These are phyloP conservation scores for Leucosticte australis DNA, from an alignment of 2,113 vertebrate genomes.

Conservation along the genomic window DNA sequence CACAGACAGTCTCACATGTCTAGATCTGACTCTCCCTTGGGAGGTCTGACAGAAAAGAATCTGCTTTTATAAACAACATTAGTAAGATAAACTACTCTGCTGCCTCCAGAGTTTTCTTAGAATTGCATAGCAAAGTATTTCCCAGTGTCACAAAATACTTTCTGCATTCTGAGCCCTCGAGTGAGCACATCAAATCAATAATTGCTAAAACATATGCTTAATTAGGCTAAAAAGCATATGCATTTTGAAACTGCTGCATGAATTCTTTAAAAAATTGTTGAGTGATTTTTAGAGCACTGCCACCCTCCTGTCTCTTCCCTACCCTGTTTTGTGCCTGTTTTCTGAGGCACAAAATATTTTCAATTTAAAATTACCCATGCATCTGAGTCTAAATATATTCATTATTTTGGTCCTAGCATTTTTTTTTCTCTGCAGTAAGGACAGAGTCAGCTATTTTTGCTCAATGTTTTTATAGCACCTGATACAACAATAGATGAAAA, in stretches of 20 bases:
- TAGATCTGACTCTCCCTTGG: not conserved
- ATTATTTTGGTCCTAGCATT: not conserved
- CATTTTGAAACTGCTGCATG: slow-evolving; percentile 4
- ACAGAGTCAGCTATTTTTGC: not conserved
- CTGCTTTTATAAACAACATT: not conserved
- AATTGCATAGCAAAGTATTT: slow-evolving; percentile 7
- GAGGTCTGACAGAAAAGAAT: not conserved
- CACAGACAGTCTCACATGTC: too few relatives aligned
- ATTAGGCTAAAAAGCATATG: slow-evolving; percentile 23
- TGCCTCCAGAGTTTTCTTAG: not conserved
- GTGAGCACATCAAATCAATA: slow-evolving; percentile 49
- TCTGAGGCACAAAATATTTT: not conserved
- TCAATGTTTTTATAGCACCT: not conserved
- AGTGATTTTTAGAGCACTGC: not conserved
- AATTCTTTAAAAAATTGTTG: slow-evolving; percentile 14
- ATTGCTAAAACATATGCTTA: slow-evolving; percentile 51
- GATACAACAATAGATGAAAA: not conserved
- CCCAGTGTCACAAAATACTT: not conserved
- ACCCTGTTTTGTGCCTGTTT: not conserved
- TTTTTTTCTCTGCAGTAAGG: not conserved
- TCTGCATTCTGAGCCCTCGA: not conserved
- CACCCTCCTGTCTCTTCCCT: not conserved
- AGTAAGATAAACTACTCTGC: not conserved
- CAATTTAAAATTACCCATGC: not conserved
- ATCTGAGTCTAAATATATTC: not conserved